phyloP scores from a whole-genome alignment of 2,888 invertebrate species.

The Drosophila paranaensis region DNA sequence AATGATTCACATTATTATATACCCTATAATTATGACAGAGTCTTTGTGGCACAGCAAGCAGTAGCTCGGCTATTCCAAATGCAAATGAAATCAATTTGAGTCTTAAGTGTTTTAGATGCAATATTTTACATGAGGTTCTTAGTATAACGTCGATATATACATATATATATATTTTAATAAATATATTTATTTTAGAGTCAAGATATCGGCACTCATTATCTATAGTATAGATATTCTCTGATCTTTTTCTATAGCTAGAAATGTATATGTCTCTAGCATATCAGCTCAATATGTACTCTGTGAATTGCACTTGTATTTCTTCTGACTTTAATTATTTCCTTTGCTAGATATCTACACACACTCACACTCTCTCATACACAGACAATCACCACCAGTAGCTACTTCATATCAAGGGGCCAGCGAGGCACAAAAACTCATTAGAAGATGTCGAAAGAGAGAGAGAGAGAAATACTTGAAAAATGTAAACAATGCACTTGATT shows the following conservation, averaged over 20 bases:
- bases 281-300: not conserved
- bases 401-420: slow-evolving; percentile 8
- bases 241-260: not conserved
- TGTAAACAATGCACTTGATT: slow-evolving; percentile 73
- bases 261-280: not conserved
- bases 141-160: not conserved
- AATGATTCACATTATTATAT: slow-evolving; percentile 30
- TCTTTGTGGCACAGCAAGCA: slow-evolving; percentile 16
- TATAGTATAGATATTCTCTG: not conserved
- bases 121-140: too few species aligned
- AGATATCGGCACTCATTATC: too few species aligned
- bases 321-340: not conserved
- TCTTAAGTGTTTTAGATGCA: not conserved
- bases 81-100: slow-evolving; percentile 21
- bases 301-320: not conserved
- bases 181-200: too few species aligned
- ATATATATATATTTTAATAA: not conserved
- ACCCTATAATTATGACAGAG: slow-evolving; percentile 32
- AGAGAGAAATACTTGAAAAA: slow-evolving; percentile 31
- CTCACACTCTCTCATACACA: too few species aligned
- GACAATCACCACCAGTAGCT: slow-evolving; percentile 28
- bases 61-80: slow-evolving; percentile 36
- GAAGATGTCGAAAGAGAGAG: slow-evolving; percentile 54
- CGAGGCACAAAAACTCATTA: slow-evolving; percentile 59
- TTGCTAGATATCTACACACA: not conserved